Evolutionary conservation across 2,113 vertebrate genomes (phyloP).

Genomic region (Osmerus eperlanus): DNA sequence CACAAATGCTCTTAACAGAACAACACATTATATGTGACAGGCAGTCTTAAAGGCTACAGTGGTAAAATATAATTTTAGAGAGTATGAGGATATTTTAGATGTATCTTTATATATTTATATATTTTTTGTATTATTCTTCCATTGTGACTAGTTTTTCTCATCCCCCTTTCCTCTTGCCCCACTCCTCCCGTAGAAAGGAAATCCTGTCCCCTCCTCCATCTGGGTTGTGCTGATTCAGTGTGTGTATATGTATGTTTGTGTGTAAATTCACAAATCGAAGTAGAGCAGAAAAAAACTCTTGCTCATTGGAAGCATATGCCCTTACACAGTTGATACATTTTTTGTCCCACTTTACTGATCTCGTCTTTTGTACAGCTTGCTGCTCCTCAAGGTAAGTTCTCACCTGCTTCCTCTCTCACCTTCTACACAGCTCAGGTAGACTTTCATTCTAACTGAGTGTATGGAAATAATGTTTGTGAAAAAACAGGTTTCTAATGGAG

Average conservation of each 20-base stretch:
- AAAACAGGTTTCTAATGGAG: no score
- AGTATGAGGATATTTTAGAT: no score
- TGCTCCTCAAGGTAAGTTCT: conserved; percentile 3
- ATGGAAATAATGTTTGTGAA: not conserved
- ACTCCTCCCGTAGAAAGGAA: not conserved
- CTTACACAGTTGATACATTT: not conserved
- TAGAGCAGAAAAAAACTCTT: not conserved
- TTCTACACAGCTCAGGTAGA: not conserved
- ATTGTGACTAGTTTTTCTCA: no score
- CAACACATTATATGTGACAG: no score
- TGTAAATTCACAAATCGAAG: not conserved
- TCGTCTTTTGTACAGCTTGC: not conserved
- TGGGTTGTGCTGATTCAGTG: not conserved
- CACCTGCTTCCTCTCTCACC: not conserved
- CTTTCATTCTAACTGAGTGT: not conserved
- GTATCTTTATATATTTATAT: no score
- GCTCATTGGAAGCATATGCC: no score
- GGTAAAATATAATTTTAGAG: no score
- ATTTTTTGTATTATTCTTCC: no score
- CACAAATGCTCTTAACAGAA: not conserved
- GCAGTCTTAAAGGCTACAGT: no score
- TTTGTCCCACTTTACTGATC: not conserved
- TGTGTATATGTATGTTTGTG: not conserved
- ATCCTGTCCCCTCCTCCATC: conserved; percentile 8
- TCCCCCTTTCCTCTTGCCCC: not conserved